Percentiles rank a stretch among this genome's conserved stretches.
phyloP scores from a whole-genome alignment of 2,888 invertebrate genomes.

The Phania funesta region DNA sequence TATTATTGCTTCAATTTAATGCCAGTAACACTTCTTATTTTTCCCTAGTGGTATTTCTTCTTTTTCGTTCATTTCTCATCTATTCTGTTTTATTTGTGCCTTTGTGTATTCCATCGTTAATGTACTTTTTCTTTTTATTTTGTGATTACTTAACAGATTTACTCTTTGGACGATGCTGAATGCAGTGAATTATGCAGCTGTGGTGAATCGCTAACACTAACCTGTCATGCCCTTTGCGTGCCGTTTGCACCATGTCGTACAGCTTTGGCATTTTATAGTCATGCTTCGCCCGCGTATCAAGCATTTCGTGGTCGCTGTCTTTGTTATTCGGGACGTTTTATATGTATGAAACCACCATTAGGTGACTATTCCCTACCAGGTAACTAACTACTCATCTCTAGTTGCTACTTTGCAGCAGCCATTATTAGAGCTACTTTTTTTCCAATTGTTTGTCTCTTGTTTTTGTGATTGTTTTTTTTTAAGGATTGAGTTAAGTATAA shows the following conservation, averaged over 20 bases:
- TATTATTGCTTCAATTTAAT: neutral
- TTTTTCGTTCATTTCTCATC: neutral
- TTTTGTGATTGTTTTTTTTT: constrained; percentile 4
- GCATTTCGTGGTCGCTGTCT: constrained; percentile 93
- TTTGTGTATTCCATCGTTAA: constrained; percentile 25
- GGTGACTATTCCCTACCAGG: constrained; percentile 82
- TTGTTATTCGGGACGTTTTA: constrained; percentile 94
- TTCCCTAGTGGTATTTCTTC: neutral
- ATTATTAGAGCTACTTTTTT: constrained; percentile 18
- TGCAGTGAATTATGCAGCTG: constrained; percentile 95
- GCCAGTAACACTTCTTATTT: neutral
- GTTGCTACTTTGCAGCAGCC: constrained; percentile 44
- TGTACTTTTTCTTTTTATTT: constrained; percentile 15
- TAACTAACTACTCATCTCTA: constrained; percentile 72
- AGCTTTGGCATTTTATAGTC: constrained; percentile 93
- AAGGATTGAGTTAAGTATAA: constrained; percentile 4
- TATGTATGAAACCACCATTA: constrained; percentile 92
- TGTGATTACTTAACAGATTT: constrained; percentile 75
- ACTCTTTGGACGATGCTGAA: constrained; percentile 88
- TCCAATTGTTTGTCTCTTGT: neutral
- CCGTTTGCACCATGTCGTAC: constrained; percentile 93
- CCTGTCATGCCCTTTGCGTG: constrained; percentile 94
- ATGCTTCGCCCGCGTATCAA: constrained; percentile 94
- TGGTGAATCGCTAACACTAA: constrained; percentile 87
- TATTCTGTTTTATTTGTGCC: neutral